These are phyloP conservation scores for Aurelia sp. DNA, from an alignment of 30 jellyfish, hydroid and myxozoan genomes.

Conservation along the genomic window DNA sequence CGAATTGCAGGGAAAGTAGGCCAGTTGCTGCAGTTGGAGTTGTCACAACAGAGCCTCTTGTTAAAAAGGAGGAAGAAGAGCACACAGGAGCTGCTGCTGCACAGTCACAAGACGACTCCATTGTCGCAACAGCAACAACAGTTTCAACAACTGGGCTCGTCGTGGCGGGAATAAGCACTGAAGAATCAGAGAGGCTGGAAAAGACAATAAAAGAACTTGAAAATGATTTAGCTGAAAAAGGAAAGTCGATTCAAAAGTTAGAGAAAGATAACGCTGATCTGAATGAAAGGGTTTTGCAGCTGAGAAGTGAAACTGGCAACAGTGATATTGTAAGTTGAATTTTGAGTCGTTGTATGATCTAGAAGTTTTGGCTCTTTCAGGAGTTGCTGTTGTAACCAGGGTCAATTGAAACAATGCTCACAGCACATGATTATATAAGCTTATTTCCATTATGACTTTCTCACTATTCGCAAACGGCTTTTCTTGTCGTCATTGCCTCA, in stretches of 20 bases:
- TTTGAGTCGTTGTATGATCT: too few species aligned
- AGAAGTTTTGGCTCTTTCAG: too few species aligned
- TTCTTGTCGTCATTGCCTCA: too few species aligned
- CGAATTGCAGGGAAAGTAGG: slow-evolving; percentile 34
- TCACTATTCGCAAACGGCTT: too few species aligned
- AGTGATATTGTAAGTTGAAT: slow-evolving; percentile 36
- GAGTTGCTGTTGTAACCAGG: too few species aligned
- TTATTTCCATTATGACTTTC: too few species aligned
- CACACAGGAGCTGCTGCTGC: neutral
- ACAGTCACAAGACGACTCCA: neutral
- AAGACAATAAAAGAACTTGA: slow-evolving; percentile 47
- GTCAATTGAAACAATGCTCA: too few species aligned
- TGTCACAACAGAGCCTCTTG: slow-evolving; percentile 40
- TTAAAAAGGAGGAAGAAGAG: slow-evolving; percentile 17
- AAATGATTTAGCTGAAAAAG: slow-evolving; percentile 17
- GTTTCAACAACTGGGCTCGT: slow-evolving; percentile 42
- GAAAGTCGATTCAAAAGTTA: slow-evolving; percentile 23
- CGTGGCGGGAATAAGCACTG: slow-evolving; percentile 54
- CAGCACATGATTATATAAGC: too few species aligned
- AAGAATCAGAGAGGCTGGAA: slow-evolving; percentile 57
- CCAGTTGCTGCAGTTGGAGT: slow-evolving; percentile 61
- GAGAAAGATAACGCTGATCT: slow-evolving; percentile 34
- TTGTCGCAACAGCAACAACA: neutral
- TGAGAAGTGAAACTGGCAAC: slow-evolving; percentile 43
- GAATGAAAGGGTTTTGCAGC: slow-evolving; percentile 21